phyloP scores from a whole-genome alignment of 2,888 invertebrate species.

The Phymatocera aterrima region DNA sequence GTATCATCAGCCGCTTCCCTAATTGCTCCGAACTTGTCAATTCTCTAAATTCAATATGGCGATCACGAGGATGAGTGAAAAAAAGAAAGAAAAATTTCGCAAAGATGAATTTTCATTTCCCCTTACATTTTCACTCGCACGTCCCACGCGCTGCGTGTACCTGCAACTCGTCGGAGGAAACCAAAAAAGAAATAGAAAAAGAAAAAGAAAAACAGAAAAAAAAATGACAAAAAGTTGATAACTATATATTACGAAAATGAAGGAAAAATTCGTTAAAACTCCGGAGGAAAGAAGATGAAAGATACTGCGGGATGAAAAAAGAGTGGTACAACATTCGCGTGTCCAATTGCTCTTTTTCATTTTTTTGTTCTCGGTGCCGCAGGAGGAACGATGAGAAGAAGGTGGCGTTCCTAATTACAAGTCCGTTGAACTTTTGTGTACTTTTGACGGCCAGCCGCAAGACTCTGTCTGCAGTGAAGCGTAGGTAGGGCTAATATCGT shows the following conservation, averaged over 20 bases:
- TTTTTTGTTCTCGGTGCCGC: background rate
- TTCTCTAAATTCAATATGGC: too few species aligned
- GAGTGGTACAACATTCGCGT: background rate
- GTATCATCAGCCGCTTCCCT: background rate
- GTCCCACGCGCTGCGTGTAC: too few species aligned
- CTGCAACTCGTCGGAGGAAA: too few species aligned
- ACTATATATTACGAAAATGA: too few species aligned
- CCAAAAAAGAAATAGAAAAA: background rate
- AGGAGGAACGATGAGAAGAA: constrained; percentile 15
- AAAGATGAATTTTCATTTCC: too few species aligned
- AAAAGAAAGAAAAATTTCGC: too few species aligned
- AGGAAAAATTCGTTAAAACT: constrained; percentile 11
- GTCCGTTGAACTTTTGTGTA: constrained; percentile 43
- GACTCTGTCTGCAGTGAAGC: constrained; percentile 18
- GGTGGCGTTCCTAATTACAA: constrained; percentile 41
- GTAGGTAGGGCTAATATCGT: constrained; percentile 9
- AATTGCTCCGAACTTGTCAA: too few species aligned
- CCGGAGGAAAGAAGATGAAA: too few species aligned
- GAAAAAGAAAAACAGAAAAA: background rate
- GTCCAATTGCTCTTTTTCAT: background rate
- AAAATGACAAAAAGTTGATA: background rate
- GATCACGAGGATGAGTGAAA: too few species aligned
- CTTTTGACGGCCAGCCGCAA: background rate
- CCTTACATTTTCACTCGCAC: too few species aligned
- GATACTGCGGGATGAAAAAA: background rate